phyloP scores from a whole-genome alignment of 30 jellyfish, hydroid and myxozoan genomes.

The Haliclystus octoradiatus region DNA sequence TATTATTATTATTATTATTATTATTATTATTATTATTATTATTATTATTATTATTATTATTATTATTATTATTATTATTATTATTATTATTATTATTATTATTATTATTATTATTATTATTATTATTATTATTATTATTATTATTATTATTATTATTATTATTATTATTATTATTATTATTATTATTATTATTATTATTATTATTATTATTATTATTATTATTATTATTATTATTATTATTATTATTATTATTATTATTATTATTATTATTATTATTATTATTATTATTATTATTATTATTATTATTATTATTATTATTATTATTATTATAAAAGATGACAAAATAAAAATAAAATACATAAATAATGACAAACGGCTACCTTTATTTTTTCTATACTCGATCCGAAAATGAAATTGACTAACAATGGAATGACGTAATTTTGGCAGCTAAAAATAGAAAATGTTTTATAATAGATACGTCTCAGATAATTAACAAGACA shows the following conservation, averaged over 20 bases:
- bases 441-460: conserved; percentile 13
- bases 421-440: conserved; percentile 14
- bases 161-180: too few species aligned
- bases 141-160: too few species aligned
- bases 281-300: background rate
- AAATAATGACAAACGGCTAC: too few species aligned
- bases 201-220: background rate
- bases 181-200: too few species aligned
- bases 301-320: background rate
- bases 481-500: too few species aligned
- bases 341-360: too few species aligned
- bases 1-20: too few species aligned
- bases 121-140: too few species aligned
- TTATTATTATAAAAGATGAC: background rate
- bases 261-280: background rate
- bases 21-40: too few species aligned
- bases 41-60: background rate
- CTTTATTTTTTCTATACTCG: conserved; percentile 25
- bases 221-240: background rate
- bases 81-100: background rate
- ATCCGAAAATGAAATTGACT: conserved; percentile 29
- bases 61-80: background rate
- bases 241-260: background rate
- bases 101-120: too few species aligned
- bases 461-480: too few species aligned